These are phyloP conservation scores for Lerema accius DNA, from an alignment of 1,140 invertebrate genomes.

Conservation along the genomic window DNA sequence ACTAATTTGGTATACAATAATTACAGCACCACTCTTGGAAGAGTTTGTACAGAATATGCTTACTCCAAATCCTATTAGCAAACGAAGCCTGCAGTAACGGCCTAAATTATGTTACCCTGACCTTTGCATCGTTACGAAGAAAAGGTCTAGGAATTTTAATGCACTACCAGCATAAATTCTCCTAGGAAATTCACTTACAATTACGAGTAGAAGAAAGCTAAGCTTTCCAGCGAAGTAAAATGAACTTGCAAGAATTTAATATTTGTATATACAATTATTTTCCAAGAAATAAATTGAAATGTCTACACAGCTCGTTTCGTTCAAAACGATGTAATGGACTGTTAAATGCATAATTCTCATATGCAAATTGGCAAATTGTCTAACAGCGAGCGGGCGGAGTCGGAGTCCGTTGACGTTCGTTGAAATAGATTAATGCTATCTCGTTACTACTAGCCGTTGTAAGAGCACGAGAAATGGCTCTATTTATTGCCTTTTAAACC, in stretches of 20 bases:
- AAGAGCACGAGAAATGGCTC: background rate
- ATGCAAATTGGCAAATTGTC: conserved; percentile 54
- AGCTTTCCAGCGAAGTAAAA: conserved; percentile 26
- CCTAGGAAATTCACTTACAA: conserved; percentile 10
- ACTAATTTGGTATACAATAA: too few relatives aligned
- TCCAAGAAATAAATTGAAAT: background rate
- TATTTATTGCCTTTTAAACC: too few relatives aligned
- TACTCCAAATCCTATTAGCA: conserved; percentile 42
- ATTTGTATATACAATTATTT: background rate
- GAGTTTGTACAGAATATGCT: too few relatives aligned
- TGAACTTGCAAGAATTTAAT: background rate
- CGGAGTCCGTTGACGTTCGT: conserved; percentile 51
- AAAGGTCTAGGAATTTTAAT: conserved; percentile 40
- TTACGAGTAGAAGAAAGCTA: conserved; percentile 38
- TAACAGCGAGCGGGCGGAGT: conserved; percentile 46
- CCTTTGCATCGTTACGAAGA: conserved; percentile 39
- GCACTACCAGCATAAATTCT: conserved; percentile 28
- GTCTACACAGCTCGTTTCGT: conserved; percentile 5
- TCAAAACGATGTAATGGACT: conserved; percentile 22
- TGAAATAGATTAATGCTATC: conserved; percentile 46
- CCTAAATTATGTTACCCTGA: conserved; percentile 41
- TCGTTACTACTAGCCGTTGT: conserved; percentile 16
- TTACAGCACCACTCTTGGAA: too few relatives aligned
- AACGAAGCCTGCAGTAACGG: conserved; percentile 38
- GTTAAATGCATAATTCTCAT: conserved; percentile 28